These are phyloP conservation scores for Lepisosteus oculatus DNA, from an alignment of 2,113 vertebrate species.

Conservation along the genomic window DNA sequence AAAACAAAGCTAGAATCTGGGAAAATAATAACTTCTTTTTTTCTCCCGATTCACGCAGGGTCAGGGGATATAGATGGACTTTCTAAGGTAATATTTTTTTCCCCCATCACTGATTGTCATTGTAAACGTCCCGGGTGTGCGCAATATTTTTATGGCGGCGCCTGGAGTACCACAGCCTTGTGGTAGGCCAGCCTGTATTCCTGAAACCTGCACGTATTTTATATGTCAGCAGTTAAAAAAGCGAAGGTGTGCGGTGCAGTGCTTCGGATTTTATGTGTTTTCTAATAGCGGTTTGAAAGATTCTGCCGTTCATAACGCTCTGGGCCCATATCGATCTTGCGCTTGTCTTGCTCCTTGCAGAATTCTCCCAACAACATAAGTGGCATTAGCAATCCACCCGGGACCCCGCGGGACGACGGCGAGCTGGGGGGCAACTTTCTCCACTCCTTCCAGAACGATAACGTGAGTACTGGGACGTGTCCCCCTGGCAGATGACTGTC, in stretches of 20 bases:
- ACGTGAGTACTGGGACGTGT: constrained; percentile 68
- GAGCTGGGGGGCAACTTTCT: constrained; percentile 97
- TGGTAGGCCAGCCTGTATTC: not conserved
- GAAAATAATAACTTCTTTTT: constrained; percentile 14
- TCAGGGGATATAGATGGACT: constrained; percentile 98
- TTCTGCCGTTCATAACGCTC: too few relatives aligned
- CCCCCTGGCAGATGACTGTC: not conserved
- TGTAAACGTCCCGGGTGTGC: too few relatives aligned
- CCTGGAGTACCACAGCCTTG: not conserved
- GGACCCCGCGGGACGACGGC: constrained; percentile 93
- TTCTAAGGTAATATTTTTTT: constrained; percentile 82
- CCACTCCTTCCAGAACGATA: constrained; percentile 98
- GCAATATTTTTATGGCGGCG: not conserved
- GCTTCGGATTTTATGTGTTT: too few relatives aligned
- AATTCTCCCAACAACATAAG: constrained; percentile 99
- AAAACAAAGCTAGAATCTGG: too few relatives aligned
- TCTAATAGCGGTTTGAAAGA: too few relatives aligned
- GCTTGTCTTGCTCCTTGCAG: constrained; percentile 50
- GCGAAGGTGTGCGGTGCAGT: too few relatives aligned
- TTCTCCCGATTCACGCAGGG: constrained; percentile 59
- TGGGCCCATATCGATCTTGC: not conserved
- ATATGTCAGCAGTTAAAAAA: too few relatives aligned
- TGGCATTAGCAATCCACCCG: constrained; percentile 98
- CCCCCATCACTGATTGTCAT: too few relatives aligned
- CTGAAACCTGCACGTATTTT: too few relatives aligned